A percentile compares a stretch with the other conserved stretches of the same genome.
Conservation (phyloP, 2,797 vertebrate genomes). For the Danio jaintianensis region DNA sequence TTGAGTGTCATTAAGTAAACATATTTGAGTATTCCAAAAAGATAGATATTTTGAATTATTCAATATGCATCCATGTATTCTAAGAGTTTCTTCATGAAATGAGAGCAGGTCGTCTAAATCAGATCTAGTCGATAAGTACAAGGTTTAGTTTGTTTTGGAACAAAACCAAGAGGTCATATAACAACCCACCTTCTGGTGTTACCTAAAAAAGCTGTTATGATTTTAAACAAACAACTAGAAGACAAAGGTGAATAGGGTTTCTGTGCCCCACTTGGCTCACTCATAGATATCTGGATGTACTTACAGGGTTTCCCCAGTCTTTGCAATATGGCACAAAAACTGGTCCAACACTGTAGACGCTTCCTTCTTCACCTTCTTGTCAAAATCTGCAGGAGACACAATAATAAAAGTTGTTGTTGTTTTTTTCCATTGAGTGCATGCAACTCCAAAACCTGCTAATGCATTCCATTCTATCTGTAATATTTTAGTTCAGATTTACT, state of each 20-base stretch:
- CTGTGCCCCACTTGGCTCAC: not conserved
- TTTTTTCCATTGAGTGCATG: no score
- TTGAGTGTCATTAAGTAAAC: not conserved
- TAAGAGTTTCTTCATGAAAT: not conserved
- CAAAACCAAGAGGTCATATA: conserved; percentile 10
- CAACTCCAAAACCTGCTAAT: not conserved
- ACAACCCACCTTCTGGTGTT: conserved; percentile 3
- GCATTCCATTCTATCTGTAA: not conserved
- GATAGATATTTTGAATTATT: not conserved
- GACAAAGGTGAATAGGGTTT: not conserved
- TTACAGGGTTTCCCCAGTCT: conserved; percentile 98
- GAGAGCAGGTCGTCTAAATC: not conserved
- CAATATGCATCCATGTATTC: not conserved
- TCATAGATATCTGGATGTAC: conserved; percentile 62
- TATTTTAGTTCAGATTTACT: not conserved
- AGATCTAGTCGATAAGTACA: conserved; percentile 20
- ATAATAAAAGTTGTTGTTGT: no score
- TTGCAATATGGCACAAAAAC: conserved; percentile 96
- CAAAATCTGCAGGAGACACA: conserved; percentile 86
- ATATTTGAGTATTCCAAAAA: not conserved
- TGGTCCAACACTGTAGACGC: conserved; percentile 90
- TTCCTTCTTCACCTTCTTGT: conserved; percentile 96
- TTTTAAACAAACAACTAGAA: conserved; percentile 21
- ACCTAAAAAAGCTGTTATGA: not conserved
- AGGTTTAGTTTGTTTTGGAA: conserved; percentile 32